Evolutionary conservation across 2,888 invertebrate genomes (phyloP).

Genomic region (Drosophila longiperda): DNA sequence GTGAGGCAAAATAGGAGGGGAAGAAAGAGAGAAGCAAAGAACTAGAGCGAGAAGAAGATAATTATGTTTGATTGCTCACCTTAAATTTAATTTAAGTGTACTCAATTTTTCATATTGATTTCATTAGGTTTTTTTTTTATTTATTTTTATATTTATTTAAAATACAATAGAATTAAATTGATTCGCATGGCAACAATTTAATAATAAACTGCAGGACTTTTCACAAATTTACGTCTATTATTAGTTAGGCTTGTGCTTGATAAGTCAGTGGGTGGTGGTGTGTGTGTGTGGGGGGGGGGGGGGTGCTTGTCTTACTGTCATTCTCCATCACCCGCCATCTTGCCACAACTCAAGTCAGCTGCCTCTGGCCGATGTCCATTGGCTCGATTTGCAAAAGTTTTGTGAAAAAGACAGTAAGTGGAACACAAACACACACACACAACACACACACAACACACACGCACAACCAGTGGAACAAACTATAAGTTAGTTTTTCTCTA

Average conservation of each 20-base stretch:
- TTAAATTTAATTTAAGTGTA: too few species aligned
- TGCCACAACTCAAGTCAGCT: slow-evolving; percentile 1
- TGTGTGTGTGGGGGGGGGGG: background rate
- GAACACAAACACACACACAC: slow-evolving; percentile 15
- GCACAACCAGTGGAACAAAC: slow-evolving; percentile 68
- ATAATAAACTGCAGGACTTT: background rate
- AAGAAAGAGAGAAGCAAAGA: background rate
- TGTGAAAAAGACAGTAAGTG: slow-evolving; percentile 38
- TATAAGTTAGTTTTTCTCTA: slow-evolving; percentile 68
- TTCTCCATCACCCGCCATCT: background rate
- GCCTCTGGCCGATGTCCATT: slow-evolving; percentile 38
- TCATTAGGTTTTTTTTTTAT: background rate
- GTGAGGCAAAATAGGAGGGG: background rate
- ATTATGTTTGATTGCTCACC: too few species aligned
- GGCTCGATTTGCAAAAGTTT: slow-evolving; percentile 48
- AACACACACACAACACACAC: slow-evolving; percentile 17
- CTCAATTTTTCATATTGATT: background rate
- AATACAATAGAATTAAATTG: background rate
- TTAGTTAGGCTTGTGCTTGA: background rate
- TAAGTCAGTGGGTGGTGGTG: background rate
- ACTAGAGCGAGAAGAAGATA: too few species aligned
- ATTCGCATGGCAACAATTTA: background rate
- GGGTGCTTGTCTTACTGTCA: background rate
- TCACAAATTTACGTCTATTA: background rate
- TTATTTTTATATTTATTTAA: background rate